These are phyloP conservation scores for Latrodectus geometricus DNA, from an alignment of 1,140 invertebrate species.

Conservation along the genomic window DNA sequence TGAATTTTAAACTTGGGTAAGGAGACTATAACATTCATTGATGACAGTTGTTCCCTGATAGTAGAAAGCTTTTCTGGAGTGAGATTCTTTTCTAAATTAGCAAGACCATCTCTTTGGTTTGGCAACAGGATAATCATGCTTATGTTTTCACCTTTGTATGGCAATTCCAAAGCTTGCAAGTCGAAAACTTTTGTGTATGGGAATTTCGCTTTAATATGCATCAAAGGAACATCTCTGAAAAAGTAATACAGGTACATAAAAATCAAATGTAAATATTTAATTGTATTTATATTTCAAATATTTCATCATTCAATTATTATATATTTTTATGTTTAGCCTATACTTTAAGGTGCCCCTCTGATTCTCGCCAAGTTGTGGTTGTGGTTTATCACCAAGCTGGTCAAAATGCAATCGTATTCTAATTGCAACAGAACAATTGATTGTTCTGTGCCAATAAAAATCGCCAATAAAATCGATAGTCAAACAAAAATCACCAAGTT, in stretches of 20 bases:
- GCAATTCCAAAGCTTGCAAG: constrained; percentile 78
- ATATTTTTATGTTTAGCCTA: too few relatives aligned
- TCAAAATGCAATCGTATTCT: too few relatives aligned
- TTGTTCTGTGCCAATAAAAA: too few relatives aligned
- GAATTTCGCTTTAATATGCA: constrained; percentile 85
- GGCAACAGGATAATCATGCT: constrained; percentile 68
- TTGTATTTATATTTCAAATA: too few relatives aligned
- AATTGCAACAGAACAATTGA: too few relatives aligned
- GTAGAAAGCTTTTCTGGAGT: constrained; percentile 6
- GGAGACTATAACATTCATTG: constrained; percentile 57
- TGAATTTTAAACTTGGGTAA: constrained; percentile 66
- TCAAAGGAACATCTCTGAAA: constrained; percentile 76
- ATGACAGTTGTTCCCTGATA: background rate
- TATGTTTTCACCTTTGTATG: constrained; percentile 74
- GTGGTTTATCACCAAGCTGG: too few relatives aligned
- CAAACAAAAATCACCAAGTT: too few relatives aligned
- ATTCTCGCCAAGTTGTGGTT: too few relatives aligned
- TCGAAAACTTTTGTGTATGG: constrained; percentile 76
- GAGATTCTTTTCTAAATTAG: constrained; percentile 35
- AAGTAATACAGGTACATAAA: background rate
- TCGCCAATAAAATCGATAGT: too few relatives aligned
- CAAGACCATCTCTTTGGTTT: constrained; percentile 55
- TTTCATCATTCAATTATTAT: too few relatives aligned
- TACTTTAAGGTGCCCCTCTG: too few relatives aligned
- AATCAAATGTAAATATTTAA: too few relatives aligned